These are phyloP conservation scores for Edolisoma coerulescens DNA, from an alignment of 2,113 vertebrate genomes.

Conservation along the genomic window DNA sequence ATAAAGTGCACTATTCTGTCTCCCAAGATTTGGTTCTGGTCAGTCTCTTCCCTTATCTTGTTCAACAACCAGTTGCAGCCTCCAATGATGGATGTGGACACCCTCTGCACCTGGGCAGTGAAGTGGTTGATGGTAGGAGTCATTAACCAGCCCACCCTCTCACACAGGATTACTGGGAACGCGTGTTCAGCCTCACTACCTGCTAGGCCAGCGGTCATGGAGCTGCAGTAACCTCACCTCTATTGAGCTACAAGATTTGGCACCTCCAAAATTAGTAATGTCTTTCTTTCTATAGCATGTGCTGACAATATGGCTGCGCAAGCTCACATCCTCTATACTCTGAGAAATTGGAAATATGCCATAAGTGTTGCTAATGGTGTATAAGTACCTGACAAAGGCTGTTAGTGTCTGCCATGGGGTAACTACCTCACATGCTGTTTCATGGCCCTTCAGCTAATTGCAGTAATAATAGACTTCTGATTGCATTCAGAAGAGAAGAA, in stretches of 20 bases:
- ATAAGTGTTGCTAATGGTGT: background rate
- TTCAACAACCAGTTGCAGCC: no score
- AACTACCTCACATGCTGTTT: background rate
- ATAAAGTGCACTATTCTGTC: background rate
- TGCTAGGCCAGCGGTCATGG: background rate
- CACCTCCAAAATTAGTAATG: background rate
- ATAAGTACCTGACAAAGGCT: background rate
- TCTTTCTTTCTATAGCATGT: background rate
- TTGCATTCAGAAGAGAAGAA: background rate
- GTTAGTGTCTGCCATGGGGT: background rate
- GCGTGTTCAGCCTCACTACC: accelerated
- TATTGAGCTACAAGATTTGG: background rate
- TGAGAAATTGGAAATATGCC: background rate
- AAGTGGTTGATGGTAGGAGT: accelerated
- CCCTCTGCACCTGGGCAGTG: no score
- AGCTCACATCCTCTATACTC: background rate
- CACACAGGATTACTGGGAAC: background rate
- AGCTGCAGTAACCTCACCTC: background rate
- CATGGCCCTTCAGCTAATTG: background rate
- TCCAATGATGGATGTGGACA: background rate
- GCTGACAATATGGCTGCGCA: background rate
- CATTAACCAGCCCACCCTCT: background rate
- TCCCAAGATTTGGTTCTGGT: background rate
- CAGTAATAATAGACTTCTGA: background rate
- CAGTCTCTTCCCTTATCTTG: background rate